phyloP scores from a whole-genome alignment of 2,113 vertebrate genomes.

The Stictonetta naevosa region DNA sequence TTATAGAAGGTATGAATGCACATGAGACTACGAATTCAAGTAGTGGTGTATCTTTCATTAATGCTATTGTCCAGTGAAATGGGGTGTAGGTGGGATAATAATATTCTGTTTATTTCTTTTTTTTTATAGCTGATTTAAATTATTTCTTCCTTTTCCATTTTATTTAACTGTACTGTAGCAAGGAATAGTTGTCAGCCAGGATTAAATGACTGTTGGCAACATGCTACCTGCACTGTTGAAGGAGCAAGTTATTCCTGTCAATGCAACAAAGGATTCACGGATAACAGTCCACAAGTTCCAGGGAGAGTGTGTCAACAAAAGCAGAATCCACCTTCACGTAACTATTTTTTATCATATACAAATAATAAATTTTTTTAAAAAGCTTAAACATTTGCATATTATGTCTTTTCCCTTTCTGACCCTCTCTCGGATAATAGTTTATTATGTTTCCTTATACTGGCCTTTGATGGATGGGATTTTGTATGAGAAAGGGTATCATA shows the following conservation, averaged over 20 bases:
- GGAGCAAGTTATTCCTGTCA: slow-evolving; percentile 16
- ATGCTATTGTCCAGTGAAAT: background rate
- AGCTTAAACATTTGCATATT: background rate
- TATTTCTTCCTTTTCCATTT: background rate
- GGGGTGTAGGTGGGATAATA: background rate
- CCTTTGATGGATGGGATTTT: background rate
- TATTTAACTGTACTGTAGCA: background rate
- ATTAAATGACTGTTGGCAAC: slow-evolving; percentile 12
- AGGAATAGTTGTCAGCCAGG: slow-evolving; percentile 20
- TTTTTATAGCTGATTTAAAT: background rate
- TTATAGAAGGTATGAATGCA: slow-evolving; percentile 24
- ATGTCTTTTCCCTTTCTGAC: background rate
- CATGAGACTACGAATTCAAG: background rate
- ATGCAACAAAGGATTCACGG: slow-evolving; percentile 31
- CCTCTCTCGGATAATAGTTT: background rate
- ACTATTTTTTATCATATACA: background rate
- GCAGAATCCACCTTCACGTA: background rate
- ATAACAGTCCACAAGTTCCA: slow-evolving; percentile 9
- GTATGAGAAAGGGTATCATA: background rate
- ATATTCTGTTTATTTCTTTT: background rate
- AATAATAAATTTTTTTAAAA: background rate
- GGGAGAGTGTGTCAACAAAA: slow-evolving; percentile 39
- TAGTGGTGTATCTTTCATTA: background rate
- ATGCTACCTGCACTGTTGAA: slow-evolving; percentile 35
- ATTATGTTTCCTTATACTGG: background rate